Percentiles rank a stretch among this genome's conserved stretches.
These are phyloP conservation scores for Eulemur albifrons DNA, from an alignment of 2,797 vertebrate genomes.

Conservation along the genomic window DNA sequence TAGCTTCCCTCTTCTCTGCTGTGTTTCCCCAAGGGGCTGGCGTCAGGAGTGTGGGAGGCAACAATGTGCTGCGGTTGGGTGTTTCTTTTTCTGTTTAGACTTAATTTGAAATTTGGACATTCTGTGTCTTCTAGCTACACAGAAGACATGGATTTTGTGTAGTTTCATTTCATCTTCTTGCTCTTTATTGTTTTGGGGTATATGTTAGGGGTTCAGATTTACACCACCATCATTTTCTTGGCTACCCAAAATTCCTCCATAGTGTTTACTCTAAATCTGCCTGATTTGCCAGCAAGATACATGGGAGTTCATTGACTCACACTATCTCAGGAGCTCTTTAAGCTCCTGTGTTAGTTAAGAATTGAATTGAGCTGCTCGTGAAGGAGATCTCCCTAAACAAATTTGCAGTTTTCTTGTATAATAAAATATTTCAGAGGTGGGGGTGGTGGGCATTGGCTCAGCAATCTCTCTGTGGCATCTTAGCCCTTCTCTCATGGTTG, in stretches of 20 bases:
- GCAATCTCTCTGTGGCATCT: background rate
- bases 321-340: background rate
- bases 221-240: background rate
- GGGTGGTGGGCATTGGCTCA: background rate
- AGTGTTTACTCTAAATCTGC: background rate
- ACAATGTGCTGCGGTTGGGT: background rate
- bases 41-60: background rate
- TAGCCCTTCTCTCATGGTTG: background rate
- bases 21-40: background rate
- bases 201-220: background rate
- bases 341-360: background rate
- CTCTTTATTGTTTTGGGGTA: background rate
- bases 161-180: background rate
- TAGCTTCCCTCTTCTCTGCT: background rate
- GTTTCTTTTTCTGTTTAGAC: background rate
- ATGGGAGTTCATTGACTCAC: background rate
- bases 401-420: background rate
- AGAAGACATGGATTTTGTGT: background rate
- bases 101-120: background rate
- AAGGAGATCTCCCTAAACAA: background rate
- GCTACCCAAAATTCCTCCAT: background rate
- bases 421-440: background rate
- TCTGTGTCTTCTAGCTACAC: background rate
- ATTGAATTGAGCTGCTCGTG: background rate
- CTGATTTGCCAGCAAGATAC: background rate